A percentile compares a stretch with the other conserved stretches of the same genome.
These are phyloP conservation scores for Callipepla squamata DNA, from an alignment of 2,113 vertebrate genomes.

Conservation along the genomic window DNA sequence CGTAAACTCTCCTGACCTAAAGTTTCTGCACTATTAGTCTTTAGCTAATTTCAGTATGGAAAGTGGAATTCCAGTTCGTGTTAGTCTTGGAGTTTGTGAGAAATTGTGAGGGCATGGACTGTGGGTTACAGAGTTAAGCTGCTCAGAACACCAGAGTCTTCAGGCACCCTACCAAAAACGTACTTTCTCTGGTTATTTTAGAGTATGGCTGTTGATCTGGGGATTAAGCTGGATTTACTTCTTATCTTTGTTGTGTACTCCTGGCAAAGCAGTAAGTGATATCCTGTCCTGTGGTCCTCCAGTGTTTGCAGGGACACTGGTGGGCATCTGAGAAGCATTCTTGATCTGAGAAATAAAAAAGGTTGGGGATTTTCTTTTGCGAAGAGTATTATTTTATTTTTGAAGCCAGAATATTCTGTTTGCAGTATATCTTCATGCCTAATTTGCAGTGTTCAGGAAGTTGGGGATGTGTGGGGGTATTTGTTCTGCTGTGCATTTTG, in stretches of 20 bases:
- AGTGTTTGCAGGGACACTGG: not conserved
- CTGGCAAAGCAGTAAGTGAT: not conserved
- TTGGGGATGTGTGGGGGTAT: not conserved
- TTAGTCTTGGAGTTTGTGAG: slow-evolving; percentile 56
- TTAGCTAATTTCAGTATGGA: slow-evolving; percentile 38
- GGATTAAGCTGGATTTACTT: not conserved
- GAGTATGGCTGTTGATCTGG: slow-evolving; percentile 15
- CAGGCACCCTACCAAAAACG: slow-evolving; percentile 2
- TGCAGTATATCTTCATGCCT: not conserved
- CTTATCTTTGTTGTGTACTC: not conserved
- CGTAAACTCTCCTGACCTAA: slow-evolving; percentile 51
- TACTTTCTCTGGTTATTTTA: slow-evolving; percentile 2
- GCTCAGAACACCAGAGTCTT: slow-evolving; percentile 39
- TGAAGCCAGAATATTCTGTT: not conserved
- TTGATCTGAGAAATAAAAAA: not conserved
- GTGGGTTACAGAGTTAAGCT: slow-evolving; percentile 52
- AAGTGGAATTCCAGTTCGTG: slow-evolving; percentile 44
- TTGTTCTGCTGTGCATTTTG: not conserved
- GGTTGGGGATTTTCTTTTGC: not conserved
- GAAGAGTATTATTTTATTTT: not conserved
- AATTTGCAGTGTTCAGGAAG: not conserved
- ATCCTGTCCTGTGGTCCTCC: not conserved
- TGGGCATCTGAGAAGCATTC: not conserved
- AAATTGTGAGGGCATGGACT: slow-evolving; percentile 51
- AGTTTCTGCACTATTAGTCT: slow-evolving; percentile 31